Evolutionary conservation across 2,888 invertebrate genomes (phyloP), one percentile per base, ranked within the genome.

Genomic region (Ctenicera cuprea): DNA sequence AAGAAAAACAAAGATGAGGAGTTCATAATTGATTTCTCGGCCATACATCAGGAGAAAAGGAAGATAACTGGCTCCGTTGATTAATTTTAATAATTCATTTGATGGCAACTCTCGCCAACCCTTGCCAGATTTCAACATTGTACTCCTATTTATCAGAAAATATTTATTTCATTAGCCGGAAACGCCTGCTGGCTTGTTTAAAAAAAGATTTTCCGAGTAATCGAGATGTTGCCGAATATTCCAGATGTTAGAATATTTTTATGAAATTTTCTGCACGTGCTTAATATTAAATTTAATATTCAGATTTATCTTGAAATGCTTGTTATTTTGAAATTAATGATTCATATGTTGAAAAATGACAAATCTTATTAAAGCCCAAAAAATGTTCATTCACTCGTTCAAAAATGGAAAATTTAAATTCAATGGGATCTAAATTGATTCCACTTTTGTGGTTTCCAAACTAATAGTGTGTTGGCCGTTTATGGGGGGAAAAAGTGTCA

Each of bases 71-170:
- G 38, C 61, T 45, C 18, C 50, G 66, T 57, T 73, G 68, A 73
- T 68, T 73, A 73, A 67, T 67, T 67, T 67, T 73, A 68, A 73
- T 73, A 73, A 73, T 73, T 73, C 67, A 73, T 73, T 73, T 68
- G 62, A 63, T 52, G 48, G 66, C 22, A 57, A 48, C 65, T 71
- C 63, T 22, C 54, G 71, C 37, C 63, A 73, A 62, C 71, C 38
- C 66, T 71, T 63, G 71, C 71, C 71, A 71, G 65, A 57, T 65
- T 59, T 64, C 63, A 43, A 14, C 37, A 38, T 50, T 71, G 64
- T 59, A 62, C 52, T 11, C 45, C 9, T 54, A 71, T 71, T 71
- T 71, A 71, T 64, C 57, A 71, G 33, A 54, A 57, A 64, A 38
- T 50, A 57, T 45, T n/a, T 43, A 33, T 41, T 69, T 65, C 38